A percentile compares a stretch with the other conserved stretches of the same genome.
phyloP scores from a whole-genome alignment of 2,888 invertebrate genomes.

The Metallyticus violacea region DNA sequence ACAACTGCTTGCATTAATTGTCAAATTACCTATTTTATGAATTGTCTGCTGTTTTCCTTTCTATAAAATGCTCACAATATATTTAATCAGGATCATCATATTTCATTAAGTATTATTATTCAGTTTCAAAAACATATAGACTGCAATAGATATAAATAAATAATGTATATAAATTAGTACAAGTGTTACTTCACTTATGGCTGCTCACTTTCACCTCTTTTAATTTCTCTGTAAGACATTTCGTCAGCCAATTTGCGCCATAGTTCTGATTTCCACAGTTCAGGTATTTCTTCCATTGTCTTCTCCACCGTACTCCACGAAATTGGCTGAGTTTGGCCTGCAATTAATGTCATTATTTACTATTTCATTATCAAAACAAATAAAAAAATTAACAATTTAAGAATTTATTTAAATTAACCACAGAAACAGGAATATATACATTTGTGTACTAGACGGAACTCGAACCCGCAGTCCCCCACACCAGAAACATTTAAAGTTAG shows the following conservation, averaged over 20 bases:
- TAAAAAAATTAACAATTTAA: too few relatives aligned
- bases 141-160: background rate
- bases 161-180: background rate
- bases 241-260: background rate
- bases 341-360: background rate
- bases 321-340: background rate
- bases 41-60: background rate
- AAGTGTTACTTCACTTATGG: background rate
- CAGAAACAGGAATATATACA: too few relatives aligned
- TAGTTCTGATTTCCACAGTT: constrained; percentile 26
- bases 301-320: constrained; percentile 25
- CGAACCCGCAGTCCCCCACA: too few relatives aligned
- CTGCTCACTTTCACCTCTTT: background rate
- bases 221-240: background rate
- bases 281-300: constrained; percentile 26
- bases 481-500: too few relatives aligned
- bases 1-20: background rate
- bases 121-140: background rate
- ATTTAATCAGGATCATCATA: background rate
- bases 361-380: too few relatives aligned
- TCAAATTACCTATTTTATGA: background rate
- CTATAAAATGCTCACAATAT: background rate
- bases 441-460: too few relatives aligned
- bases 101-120: background rate
- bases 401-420: too few relatives aligned